Base-by-base conservation (phyloP, 2,113 vertebrate species). In the Solea solea region DNA sequence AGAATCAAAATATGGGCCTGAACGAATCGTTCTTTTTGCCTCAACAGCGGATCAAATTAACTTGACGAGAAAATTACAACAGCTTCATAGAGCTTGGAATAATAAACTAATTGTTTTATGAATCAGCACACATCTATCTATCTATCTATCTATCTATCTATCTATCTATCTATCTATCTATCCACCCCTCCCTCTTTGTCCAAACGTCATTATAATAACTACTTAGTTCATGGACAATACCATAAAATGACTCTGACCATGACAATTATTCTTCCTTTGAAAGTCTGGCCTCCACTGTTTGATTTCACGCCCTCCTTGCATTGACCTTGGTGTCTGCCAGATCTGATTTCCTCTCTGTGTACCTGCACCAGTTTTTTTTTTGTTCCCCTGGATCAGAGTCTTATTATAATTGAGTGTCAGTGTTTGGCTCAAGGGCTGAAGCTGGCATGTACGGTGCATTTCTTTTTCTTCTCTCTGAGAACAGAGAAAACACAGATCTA, bases 371-470 rank as follows among this genome's bases (percentile, higher is more conserved):
- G 14, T n/a, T 8, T 10, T 56, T 56, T 41, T 72, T 52, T 64
- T 67, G 79, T 84, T 65, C 82, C 34, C 34, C 57, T 79, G 72
- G 63, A 82, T 89, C 74, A 82, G 83, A 86, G 76, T 82, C 87
- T 84, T 84, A 73, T 86, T 88, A 87, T 87, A 93, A 92, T 89
- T 87, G 90, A 85, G 82, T 91, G 91, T 90, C 82, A 82, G 80
- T 84, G 69, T 85, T 84, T 85, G 80, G 85, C 89, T 88, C 59
- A 51, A 48, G 87, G 83, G 80, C 74, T 57, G 62, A 80, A 78
- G 70, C 84, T 81, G 57, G 69, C 74, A 61, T 63, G 83, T 90
- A 80, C 85, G 65, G 28, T 69, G 76, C 69, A 61, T 61, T 55
- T 49, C 52, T 50, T 58, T 75, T 69, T 8, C 42, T 61, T 50